Evolutionary conservation across 2,888 invertebrate genomes (phyloP), one percentile per base, ranked within the genome.

Genomic region (Cyrtodaria siliqua): DNA sequence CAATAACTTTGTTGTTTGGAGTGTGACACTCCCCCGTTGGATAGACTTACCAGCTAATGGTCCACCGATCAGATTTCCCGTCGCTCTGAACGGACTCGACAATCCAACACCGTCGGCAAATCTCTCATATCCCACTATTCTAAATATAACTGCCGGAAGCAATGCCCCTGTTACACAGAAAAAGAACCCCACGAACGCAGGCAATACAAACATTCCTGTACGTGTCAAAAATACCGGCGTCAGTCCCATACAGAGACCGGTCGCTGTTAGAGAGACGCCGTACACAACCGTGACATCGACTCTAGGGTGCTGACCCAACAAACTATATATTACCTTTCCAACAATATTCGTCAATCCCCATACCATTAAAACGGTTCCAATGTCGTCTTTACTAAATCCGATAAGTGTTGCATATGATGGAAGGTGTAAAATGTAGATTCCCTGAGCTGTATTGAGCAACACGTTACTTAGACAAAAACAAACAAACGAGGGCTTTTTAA

Each of bases 31-130:
- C n/a, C n/a, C n/a, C n/a, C n/a, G n/a, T n/a, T n/a, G n/a, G n/a
- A n/a, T n/a, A n/a, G n/a, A n/a, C 57, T 38, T 52, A 79, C 78
- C 78, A 40, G 62, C 73, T 14, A 73, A n/a, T 23, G 78, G 69
- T 24, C 78, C 73, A 1, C 78, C 78, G 12, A 79, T 70, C 2
- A 79, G 53, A 23, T 74, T 79, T 3, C 78, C 78, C 1, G 49
- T 33, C 24, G 78, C 78, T 57, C 70, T 73, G 33, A 79, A 79
- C 3, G 78, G 78, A 12, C 73, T 29, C 6, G 66, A 56, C 40
- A 79, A 8, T 2, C 78, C 78, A 3, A 79, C 18, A 2, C 78
- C 78, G 18, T 73, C 73, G 18, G 78, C 70, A 44, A 79, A 79
- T 18, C 67, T 38, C 2, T 79, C 67, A 26, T 61, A 57, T 23